A percentile compares a stretch with the other conserved stretches of the same genome.
Evolutionary conservation across 2,888 invertebrate genomes (phyloP).

Genomic region (Ochropacha duplaris): DNA sequence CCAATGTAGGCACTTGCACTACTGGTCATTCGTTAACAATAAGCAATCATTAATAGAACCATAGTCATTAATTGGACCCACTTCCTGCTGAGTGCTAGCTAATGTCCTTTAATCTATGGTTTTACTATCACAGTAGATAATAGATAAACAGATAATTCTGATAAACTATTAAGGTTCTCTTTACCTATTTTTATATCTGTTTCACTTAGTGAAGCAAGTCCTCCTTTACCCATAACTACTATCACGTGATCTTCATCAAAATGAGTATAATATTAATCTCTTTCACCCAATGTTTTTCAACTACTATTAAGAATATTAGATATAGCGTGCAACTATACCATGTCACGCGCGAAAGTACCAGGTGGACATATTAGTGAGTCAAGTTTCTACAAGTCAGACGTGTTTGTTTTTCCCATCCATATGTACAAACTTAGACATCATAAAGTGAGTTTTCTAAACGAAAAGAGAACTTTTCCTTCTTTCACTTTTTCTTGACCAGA

Average conservation of each 20-base stretch:
- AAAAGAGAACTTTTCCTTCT: background rate
- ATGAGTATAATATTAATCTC: background rate
- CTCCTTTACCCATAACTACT: background rate
- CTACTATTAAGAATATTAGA: background rate
- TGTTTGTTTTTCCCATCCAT: background rate
- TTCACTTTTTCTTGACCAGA: background rate
- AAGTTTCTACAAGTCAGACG: background rate
- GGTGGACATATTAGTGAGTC: background rate
- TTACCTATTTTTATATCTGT: background rate
- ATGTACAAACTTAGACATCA: background rate
- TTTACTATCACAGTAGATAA: too few species aligned
- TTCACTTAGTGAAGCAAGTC: too few species aligned
- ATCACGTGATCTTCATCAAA: background rate
- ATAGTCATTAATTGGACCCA: background rate
- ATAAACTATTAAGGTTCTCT: background rate
- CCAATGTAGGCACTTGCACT: background rate
- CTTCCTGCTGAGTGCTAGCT: too few species aligned
- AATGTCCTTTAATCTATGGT: too few species aligned
- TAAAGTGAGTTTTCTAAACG: constrained; percentile 1
- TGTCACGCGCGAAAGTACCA: background rate
- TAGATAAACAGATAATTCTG: background rate
- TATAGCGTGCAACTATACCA: background rate
- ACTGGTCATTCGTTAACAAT: background rate
- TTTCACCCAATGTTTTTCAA: background rate
- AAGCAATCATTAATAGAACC: background rate